Conservation (phyloP, 2,888 invertebrate genomes). For the Bedellia somnulentella region DNA sequence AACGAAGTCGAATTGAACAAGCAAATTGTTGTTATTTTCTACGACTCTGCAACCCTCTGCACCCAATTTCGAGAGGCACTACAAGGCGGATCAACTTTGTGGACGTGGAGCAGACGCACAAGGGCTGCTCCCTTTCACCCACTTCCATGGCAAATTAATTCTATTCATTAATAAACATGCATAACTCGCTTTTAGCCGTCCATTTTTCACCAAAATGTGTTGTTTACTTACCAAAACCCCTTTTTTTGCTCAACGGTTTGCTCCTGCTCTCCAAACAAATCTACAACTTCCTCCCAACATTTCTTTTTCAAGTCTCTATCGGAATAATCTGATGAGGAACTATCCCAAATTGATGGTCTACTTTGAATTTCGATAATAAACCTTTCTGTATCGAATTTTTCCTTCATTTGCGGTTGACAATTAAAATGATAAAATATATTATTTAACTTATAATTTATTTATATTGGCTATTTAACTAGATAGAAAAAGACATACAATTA, state of each 20-base stretch:
- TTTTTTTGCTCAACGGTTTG: constrained; percentile 10
- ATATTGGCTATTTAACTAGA: too few relatives aligned
- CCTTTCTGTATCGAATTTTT: constrained; percentile 11
- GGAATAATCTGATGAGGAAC: constrained; percentile 8
- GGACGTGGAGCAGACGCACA: too few relatives aligned
- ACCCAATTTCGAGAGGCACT: too few relatives aligned
- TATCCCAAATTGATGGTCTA: constrained; percentile 11
- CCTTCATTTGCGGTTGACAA: constrained; percentile 8
- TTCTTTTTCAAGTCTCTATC: constrained; percentile 8
- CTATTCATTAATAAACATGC: constrained; percentile 9
- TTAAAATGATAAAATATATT: constrained; percentile 6
- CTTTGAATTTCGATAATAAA: constrained; percentile 12
- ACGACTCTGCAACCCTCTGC: too few relatives aligned
- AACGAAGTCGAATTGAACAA: too few relatives aligned
- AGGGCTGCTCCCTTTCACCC: too few relatives aligned
- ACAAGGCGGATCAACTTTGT: too few relatives aligned
- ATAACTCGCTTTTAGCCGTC: constrained; percentile 7
- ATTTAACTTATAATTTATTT: too few relatives aligned
- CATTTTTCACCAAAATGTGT: constrained; percentile 8
- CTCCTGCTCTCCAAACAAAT: constrained; percentile 10
- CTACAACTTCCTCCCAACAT: constrained; percentile 11
- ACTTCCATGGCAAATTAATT: constrained; percentile 9
- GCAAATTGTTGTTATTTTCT: too few relatives aligned
- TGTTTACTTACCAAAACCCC: constrained; percentile 8
- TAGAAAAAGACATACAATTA: too few relatives aligned